phyloP scores from a whole-genome alignment of 1,140 invertebrate genomes.

The Ectropis grisescens region DNA sequence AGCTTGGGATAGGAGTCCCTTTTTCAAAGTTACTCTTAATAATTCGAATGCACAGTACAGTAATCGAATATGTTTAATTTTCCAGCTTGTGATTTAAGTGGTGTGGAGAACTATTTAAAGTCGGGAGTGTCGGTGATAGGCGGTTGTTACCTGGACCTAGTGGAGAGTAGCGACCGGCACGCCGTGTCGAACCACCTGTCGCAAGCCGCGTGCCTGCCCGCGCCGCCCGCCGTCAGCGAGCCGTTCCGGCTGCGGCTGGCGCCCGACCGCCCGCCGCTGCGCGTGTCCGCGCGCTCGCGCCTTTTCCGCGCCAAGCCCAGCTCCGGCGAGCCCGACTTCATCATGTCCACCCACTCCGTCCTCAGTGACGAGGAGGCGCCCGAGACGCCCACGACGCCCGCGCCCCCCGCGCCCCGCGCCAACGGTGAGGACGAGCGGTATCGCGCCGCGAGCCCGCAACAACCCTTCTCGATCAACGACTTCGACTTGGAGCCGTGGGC shows the following conservation, averaged over 20 bases:
- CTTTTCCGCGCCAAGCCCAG: slow-evolving; percentile 81
- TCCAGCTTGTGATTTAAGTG: slow-evolving; percentile 63
- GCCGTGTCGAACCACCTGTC: slow-evolving; percentile 82
- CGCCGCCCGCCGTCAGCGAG: slow-evolving; percentile 77
- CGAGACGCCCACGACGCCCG: slow-evolving; percentile 39
- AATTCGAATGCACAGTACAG: no score
- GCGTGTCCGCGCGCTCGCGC: slow-evolving; percentile 91
- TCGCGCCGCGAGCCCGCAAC: slow-evolving; percentile 40
- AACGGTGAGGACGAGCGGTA: slow-evolving; percentile 72
- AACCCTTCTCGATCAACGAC: slow-evolving; percentile 52
- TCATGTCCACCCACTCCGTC: slow-evolving; percentile 93
- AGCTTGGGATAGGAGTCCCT: no score
- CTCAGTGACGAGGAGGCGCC: slow-evolving; percentile 71
- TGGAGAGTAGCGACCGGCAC: slow-evolving; percentile 80
- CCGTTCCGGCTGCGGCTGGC: slow-evolving; percentile 84
- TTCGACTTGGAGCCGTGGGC: slow-evolving; percentile 73
- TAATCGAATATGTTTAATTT: no score
- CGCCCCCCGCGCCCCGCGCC: slow-evolving; percentile 71
- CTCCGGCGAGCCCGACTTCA: slow-evolving; percentile 83
- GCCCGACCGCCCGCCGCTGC: slow-evolving; percentile 79
- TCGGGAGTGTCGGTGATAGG: slow-evolving; percentile 72
- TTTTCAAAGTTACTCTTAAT: no score
- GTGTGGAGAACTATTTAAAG: slow-evolving; percentile 46
- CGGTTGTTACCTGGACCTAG: slow-evolving; percentile 81
- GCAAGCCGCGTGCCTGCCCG: slow-evolving; percentile 75